Evolutionary conservation across 2,113 vertebrate species (phyloP).

Genomic region (cattle (Bos taurus)): ARS-UCD2.0 NC_037355.1:9112501-9113000

Average conservation of each 20-base stretch:
- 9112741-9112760: not conserved
- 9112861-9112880: not conserved
- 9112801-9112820: not conserved
- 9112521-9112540: not conserved
- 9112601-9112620: not conserved
- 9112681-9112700: too few relatives aligned
- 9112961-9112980: not conserved
- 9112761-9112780: not conserved
- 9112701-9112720: not conserved
- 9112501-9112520: not conserved
- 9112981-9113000: not conserved
- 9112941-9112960: not conserved
- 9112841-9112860: not conserved
- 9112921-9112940: not conserved
- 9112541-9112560: not conserved
- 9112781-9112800: not conserved
- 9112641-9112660: not conserved
- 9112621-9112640: not conserved
- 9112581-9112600: not conserved
- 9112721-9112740: not conserved
- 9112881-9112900: not conserved
- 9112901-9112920: not conserved
- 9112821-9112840: not conserved
- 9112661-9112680: not conserved
- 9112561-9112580: not conserved